phyloP scores from a whole-genome alignment of 2,888 invertebrate genomes.

The Pseudanteris insignis region DNA sequence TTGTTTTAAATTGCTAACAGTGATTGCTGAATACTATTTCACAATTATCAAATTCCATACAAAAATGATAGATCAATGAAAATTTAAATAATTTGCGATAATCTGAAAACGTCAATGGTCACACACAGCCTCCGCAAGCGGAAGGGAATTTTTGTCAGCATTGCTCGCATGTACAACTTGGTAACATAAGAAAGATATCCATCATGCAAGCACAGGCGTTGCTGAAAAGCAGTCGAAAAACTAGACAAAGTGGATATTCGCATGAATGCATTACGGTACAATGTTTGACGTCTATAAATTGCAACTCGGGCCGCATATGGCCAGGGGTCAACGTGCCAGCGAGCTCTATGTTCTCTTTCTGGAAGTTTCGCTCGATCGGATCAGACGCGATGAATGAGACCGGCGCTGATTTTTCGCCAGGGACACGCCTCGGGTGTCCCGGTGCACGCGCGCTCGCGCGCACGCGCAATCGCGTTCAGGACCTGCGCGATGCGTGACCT shows the following conservation, averaged over 20 bases:
- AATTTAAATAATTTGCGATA: no score
- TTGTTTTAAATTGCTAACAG: no score
- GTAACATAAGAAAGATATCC: no score
- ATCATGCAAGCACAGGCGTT: no score
- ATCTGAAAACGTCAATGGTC: no score
- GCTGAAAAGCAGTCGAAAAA: background rate
- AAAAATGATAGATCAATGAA: no score
- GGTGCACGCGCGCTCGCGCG: conserved; percentile 12
- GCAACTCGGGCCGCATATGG: conserved; percentile 18
- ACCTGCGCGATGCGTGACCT: conserved; percentile 65
- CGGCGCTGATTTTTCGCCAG: conserved; percentile 28
- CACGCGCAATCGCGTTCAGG: conserved; percentile 55
- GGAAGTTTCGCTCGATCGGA: conserved; percentile 32
- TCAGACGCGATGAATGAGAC: conserved; percentile 11
- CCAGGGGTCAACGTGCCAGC: conserved; percentile 30
- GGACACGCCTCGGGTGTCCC: conserved; percentile 27
- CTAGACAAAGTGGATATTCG: conserved; percentile 22
- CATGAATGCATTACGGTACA: conserved; percentile 25
- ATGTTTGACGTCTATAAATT: conserved; percentile 25
- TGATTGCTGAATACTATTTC: no score
- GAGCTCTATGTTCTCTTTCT: conserved; percentile 24
- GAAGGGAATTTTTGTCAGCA: no score
- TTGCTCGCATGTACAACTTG: no score
- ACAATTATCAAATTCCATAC: no score
- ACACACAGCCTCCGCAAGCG: no score